Evolutionary conservation across 2,888 invertebrate species (phyloP).

Genomic region (Venusia cambrica): DNA sequence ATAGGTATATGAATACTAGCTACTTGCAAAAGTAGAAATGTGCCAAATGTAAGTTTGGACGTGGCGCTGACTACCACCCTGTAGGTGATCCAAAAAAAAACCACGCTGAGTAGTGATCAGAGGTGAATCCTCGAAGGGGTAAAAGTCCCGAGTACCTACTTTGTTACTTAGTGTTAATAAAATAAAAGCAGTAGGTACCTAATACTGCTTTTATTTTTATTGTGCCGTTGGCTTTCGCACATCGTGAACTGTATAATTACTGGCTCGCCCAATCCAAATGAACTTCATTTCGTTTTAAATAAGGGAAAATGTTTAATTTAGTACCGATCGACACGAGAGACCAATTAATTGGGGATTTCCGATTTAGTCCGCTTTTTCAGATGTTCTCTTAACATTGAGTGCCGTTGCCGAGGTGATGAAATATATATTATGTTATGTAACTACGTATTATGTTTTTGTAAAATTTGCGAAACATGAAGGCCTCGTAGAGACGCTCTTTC

Average conservation of each 20-base stretch:
- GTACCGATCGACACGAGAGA: slow-evolving; percentile 58
- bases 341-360: slow-evolving; percentile 77
- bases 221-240: slow-evolving; percentile 58
- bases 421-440: slow-evolving; percentile 1
- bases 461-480: no score
- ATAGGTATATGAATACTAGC: no score
- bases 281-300: slow-evolving; percentile 79
- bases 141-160: no score
- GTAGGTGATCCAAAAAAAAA: no score
- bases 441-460: no score
- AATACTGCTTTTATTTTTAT: slow-evolving; percentile 1
- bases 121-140: no score
- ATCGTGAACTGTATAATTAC: slow-evolving; percentile 79
- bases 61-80: no score
- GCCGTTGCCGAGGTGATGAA: slow-evolving; percentile 24
- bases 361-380: slow-evolving; percentile 43
- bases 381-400: slow-evolving; percentile 39
- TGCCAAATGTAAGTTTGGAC: no score
- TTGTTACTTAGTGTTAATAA: no score
- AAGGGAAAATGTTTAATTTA: slow-evolving; percentile 80
- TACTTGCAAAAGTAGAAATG: no score
- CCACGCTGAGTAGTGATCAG: no score
- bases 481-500: no score
- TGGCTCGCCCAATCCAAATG: slow-evolving; percentile 70
- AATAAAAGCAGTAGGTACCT: slow-evolving; percentile 1